Conservation (phyloP, 2,797 vertebrate species). For the Labeo calbasu region DNA sequence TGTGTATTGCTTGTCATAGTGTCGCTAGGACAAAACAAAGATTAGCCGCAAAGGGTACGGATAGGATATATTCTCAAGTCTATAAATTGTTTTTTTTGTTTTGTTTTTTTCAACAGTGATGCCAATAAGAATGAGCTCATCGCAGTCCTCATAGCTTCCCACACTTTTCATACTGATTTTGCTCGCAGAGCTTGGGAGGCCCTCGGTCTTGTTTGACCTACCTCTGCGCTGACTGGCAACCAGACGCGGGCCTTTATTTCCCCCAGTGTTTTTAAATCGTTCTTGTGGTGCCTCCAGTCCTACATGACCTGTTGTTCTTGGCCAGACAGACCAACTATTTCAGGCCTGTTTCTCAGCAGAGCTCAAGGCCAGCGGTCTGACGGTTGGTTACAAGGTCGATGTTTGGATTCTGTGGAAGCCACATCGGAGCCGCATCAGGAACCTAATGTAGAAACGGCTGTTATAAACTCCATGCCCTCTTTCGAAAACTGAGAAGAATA, state of each 20-base stretch:
- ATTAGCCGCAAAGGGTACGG: neutral
- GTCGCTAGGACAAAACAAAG: neutral
- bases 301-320: conserved; percentile 71
- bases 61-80: neutral
- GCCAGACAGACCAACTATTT: conserved; percentile 63
- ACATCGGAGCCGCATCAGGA: neutral
- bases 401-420: conserved; percentile 25
- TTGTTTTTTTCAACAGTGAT: neutral
- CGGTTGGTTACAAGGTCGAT: neutral
- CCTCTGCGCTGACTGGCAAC: conserved; percentile 42
- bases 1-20: neutral
- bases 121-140: conserved; percentile 15
- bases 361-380: conserved; percentile 48
- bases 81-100: neutral
- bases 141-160: conserved; percentile 8
- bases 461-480: conserved; percentile 22
- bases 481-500: neutral
- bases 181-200: conserved; percentile 22
- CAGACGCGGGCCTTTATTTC: conserved; percentile 35
- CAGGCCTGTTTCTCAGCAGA: conserved; percentile 56
- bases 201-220: conserved; percentile 36
- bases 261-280: conserved; percentile 46
- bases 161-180: conserved; percentile 29
- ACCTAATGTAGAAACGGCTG: conserved; percentile 1
- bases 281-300: conserved; percentile 66